phyloP scores from a whole-genome alignment of 2,888 invertebrate genomes.

The Tortricodes alternella region DNA sequence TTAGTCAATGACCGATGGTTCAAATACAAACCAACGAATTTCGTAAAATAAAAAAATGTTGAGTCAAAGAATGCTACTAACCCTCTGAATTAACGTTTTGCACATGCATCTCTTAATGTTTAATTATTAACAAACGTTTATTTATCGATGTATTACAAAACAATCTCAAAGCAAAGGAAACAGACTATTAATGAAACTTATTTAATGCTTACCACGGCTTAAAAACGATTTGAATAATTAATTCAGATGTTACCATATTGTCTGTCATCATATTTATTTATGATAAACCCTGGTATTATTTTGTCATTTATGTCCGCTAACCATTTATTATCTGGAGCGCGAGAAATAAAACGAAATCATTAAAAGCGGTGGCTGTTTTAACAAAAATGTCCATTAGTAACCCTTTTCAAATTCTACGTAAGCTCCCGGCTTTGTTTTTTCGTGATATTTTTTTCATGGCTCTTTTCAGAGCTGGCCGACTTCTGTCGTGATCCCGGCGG shows the following conservation, averaged over 20 bases:
- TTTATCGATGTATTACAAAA: no score
- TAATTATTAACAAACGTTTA: no score
- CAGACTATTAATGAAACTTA: no score
- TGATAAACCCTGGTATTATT: constrained; percentile 35
- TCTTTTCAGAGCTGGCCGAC: constrained; percentile 33
- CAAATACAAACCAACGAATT: no score
- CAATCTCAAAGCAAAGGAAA: no score
- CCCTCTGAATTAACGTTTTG: no score
- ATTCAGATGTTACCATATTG: constrained; percentile 4
- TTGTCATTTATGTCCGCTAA: constrained; percentile 39
- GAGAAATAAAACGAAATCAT: constrained; percentile 45
- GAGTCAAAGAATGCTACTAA: no score
- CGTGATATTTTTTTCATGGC: constrained; percentile 33
- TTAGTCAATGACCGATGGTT: no score
- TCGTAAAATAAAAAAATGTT: no score
- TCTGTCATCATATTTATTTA: constrained; percentile 18
- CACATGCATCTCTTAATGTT: no score
- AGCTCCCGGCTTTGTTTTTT: constrained; percentile 52
- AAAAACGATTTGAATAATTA: not conserved
- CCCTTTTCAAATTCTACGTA: constrained; percentile 62
- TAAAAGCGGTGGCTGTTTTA: constrained; percentile 52
- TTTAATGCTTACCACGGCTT: no score
- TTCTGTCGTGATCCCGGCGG: constrained; percentile 21
- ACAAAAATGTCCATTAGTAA: constrained; percentile 64
- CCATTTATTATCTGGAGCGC: constrained; percentile 46